Conservation (phyloP, 2,797 vertebrate species). For the Australoheros facetus region DNA sequence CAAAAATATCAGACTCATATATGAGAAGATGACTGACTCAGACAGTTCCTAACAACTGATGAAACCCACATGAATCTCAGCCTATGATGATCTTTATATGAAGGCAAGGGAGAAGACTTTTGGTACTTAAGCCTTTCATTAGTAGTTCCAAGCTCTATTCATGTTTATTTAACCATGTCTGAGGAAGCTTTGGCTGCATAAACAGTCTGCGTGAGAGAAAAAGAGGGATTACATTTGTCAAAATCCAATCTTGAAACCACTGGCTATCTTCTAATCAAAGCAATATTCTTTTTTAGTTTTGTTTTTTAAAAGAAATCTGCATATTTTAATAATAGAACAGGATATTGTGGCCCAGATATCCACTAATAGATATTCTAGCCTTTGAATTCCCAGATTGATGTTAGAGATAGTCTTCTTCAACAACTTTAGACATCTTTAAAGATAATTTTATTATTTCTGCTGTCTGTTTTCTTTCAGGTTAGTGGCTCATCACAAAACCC, state of each 20-base stretch:
- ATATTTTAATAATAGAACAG: background rate
- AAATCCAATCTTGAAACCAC: background rate
- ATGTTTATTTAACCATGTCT: background rate
- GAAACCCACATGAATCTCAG: background rate
- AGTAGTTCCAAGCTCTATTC: background rate
- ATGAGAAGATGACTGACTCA: background rate
- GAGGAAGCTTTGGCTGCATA: background rate
- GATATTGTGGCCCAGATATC: background rate
- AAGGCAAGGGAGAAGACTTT: background rate
- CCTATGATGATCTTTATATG: background rate
- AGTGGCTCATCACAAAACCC: constrained; percentile 4
- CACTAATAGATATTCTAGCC: background rate
- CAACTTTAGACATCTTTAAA: background rate
- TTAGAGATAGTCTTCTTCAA: background rate
- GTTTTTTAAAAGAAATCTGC: background rate
- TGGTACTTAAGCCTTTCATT: background rate
- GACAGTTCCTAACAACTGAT: background rate
- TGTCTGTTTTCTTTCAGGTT: constrained; percentile 3
- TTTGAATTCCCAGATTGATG: background rate
- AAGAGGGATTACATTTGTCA: background rate
- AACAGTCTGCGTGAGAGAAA: background rate
- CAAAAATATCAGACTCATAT: background rate
- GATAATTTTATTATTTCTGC: background rate
- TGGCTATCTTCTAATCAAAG: background rate
- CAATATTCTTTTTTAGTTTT: background rate